Percentiles rank a stretch among this genome's conserved stretches.
Evolutionary conservation across 2,113 vertebrate species (phyloP).

Genomic region (Microcebus lehilahytsara): DNA sequence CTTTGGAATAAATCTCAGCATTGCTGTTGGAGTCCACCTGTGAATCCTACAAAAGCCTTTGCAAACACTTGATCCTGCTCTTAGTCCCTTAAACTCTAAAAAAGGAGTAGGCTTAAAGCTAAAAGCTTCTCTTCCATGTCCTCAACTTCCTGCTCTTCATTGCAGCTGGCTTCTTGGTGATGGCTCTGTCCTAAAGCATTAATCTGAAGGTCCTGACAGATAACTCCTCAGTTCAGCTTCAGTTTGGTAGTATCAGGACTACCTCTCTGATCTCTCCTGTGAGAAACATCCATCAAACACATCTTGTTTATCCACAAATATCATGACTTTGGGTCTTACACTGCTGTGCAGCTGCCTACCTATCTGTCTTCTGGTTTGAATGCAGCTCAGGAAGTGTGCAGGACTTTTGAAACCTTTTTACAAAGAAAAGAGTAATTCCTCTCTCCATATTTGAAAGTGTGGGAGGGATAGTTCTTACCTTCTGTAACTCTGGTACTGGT

Average conservation of each 20-base stretch:
- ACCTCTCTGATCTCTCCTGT: not conserved
- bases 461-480: not conserved
- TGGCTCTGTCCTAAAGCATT: not conserved
- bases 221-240: not conserved
- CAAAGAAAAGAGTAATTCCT: constrained; percentile 11
- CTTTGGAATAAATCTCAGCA: not conserved
- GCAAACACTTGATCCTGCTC: not conserved
- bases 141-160: not conserved
- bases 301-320: not conserved
- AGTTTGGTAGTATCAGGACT: not conserved
- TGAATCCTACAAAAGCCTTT: constrained; percentile 1
- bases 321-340: not conserved
- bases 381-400: not conserved
- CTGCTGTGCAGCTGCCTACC: not conserved
- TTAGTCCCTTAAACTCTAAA: not conserved
- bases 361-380: not conserved
- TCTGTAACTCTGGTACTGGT: not conserved
- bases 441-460: not conserved
- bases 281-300: not conserved
- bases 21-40: not conserved
- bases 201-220: not conserved
- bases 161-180: not conserved
- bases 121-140: not conserved
- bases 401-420: not conserved
- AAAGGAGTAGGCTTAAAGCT: not conserved